phyloP scores from a whole-genome alignment of 92 coral and sea anemone genomes.

The Epizoanthus ramosus region DNA sequence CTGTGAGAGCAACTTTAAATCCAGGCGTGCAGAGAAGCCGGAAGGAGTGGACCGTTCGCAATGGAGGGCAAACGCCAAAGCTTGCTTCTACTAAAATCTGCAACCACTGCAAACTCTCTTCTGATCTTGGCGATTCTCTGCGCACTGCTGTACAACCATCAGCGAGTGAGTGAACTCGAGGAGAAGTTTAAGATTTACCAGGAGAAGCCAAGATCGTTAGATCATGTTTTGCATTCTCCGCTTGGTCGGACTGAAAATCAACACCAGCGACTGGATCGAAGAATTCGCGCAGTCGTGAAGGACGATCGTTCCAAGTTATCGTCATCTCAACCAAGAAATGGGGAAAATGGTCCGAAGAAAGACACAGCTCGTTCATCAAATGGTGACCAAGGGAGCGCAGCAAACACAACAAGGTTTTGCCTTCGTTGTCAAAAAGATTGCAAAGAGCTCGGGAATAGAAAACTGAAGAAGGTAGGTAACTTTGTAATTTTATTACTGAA shows the following conservation, averaged over 20 bases:
- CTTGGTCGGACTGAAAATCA: neutral
- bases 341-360: neutral
- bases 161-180: conserved; percentile 8
- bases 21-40: neutral
- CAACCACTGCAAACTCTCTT: neutral
- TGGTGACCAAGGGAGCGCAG: no score
- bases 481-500: no score
- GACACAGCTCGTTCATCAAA: no score
- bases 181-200: neutral
- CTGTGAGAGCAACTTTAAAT: neutral
- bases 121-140: neutral
- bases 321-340: neutral
- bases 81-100: conserved; percentile 1
- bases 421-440: no score
- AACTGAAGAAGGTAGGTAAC: no score
- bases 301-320: neutral
- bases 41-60: neutral
- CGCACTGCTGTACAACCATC: neutral
- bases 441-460: no score
- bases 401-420: no score
- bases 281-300: neutral
- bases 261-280: neutral
- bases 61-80: conserved; percentile 9
- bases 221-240: neutral
- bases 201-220: neutral